phyloP scores from a whole-genome alignment of 2,113 vertebrate species.

The Pantherophis guttatus region DNA sequence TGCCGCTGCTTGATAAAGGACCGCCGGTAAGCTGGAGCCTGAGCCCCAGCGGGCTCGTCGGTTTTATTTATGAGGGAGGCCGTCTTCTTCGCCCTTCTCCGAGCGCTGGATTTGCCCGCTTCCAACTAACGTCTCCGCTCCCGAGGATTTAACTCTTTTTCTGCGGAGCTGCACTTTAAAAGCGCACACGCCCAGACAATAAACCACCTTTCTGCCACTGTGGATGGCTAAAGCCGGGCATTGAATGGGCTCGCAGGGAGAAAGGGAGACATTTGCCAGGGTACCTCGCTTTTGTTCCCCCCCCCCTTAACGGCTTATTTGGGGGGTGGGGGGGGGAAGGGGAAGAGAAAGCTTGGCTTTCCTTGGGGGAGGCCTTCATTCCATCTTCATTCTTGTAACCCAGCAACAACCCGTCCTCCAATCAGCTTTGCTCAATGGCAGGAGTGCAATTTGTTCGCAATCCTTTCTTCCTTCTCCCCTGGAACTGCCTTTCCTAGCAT shows the following conservation, averaged over 20 bases:
- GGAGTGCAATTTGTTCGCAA: conserved; percentile 53
- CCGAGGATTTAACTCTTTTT: conserved; percentile 57
- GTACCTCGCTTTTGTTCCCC: neutral
- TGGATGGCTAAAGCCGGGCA: neutral
- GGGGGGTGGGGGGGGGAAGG: conserved; percentile 28
- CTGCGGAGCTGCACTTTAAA: neutral
- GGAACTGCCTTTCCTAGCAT: conserved; percentile 30
- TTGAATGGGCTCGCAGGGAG: neutral
- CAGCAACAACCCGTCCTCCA: conserved; percentile 65
- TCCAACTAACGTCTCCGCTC: conserved; percentile 39
- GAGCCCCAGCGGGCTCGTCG: accelerated
- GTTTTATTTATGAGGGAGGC: neutral
- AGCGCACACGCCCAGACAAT: neutral
- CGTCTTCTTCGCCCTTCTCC: neutral
- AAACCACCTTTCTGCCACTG: neutral
- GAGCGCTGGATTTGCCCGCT: conserved; percentile 55
- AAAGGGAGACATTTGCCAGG: neutral
- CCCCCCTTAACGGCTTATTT: conserved; percentile 43
- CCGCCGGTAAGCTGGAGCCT: conserved; percentile 45
- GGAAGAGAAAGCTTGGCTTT: conserved; percentile 48
- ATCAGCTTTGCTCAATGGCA: conserved; percentile 54
- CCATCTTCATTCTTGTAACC: conserved; percentile 56
- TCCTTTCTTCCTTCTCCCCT: conserved; percentile 39
- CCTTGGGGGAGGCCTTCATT: conserved; percentile 56
- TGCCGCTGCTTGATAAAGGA: conserved; percentile 13